Evolutionary conservation across 1,140 invertebrate species (phyloP).

Genomic region (Lordiphosa clarofinis): DNA sequence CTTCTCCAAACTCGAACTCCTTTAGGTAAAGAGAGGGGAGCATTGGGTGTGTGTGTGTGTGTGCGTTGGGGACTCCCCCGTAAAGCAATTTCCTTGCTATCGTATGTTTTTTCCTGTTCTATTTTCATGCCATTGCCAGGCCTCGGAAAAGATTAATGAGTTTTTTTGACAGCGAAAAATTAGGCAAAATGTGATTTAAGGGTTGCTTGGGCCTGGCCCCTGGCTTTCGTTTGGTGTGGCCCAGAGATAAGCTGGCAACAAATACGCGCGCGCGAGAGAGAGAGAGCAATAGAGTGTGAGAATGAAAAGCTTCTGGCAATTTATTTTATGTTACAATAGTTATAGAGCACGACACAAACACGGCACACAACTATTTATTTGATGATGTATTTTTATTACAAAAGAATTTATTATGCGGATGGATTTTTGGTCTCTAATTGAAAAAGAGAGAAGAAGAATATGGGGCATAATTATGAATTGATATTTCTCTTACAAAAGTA

Average conservation of each 20-base stretch:
- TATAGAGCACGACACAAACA: conserved; percentile 54
- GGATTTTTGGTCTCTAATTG: conserved; percentile 41
- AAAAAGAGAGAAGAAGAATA: conserved; percentile 40
- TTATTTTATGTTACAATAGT: conserved; percentile 69
- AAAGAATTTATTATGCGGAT: conserved; percentile 59
- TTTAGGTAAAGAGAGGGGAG: conserved; percentile 38
- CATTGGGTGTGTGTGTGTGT: conserved; percentile 30
- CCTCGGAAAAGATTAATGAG: conserved; percentile 69
- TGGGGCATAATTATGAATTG: conserved; percentile 24
- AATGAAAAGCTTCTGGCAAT: conserved; percentile 54
- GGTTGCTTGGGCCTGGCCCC: conserved; percentile 48
- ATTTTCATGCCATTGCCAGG: conserved; percentile 73
- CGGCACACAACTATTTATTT: conserved; percentile 58
- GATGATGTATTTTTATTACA: conserved; percentile 74
- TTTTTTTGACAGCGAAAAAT: conserved; percentile 77
- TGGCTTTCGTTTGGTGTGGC: conserved; percentile 47
- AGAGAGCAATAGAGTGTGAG: no score
- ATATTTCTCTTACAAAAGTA: background rate
- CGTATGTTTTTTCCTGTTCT: conserved; percentile 74
- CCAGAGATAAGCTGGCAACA: conserved; percentile 57
- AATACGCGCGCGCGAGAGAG: no score
- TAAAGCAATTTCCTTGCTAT: conserved; percentile 67
- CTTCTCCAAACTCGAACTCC: conserved; percentile 40
- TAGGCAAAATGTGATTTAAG: conserved; percentile 78
- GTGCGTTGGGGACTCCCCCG: conserved; percentile 35